These are phyloP conservation scores for Holacanthus passer DNA, from an alignment of 2,113 vertebrate genomes.

Conservation along the genomic window DNA sequence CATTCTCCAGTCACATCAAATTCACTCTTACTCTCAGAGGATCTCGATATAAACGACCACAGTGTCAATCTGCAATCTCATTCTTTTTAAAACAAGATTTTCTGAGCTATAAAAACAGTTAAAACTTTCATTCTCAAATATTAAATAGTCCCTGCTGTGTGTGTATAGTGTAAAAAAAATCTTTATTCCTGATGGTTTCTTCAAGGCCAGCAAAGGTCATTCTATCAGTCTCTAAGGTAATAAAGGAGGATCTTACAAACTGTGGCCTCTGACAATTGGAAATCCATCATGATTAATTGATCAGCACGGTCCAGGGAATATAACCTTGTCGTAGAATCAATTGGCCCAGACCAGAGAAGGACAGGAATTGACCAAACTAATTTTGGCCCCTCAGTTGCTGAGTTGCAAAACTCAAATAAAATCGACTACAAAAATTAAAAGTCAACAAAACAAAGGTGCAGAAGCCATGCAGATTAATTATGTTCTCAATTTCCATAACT, in stretches of 20 bases:
- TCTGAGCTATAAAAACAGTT: constrained; percentile 34
- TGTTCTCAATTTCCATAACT: constrained; percentile 45
- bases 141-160: constrained; percentile 10
- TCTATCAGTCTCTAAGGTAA: constrained; percentile 68
- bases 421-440: constrained; percentile 77
- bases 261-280: constrained; percentile 69
- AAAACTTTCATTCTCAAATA: constrained; percentile 7
- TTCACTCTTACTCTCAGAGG: constrained; percentile 43
- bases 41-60: constrained; percentile 30
- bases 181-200: constrained; percentile 38
- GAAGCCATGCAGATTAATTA: constrained; percentile 57
- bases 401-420: constrained; percentile 65
- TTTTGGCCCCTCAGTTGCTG: constrained; percentile 65
- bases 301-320: constrained; percentile 73
- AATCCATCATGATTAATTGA: constrained; percentile 83
- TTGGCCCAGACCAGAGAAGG: constrained; percentile 53
- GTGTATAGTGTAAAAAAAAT: constrained; percentile 23
- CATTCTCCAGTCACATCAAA: constrained; percentile 52
- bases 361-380: constrained; percentile 62
- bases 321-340: constrained; percentile 71
- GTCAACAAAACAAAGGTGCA: constrained; percentile 36
- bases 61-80: constrained; percentile 25
- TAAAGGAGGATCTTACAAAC: constrained; percentile 67
- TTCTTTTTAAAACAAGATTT: constrained; percentile 34
- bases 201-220: constrained; percentile 60